Evolutionary conservation across 1,140 invertebrate genomes (phyloP).

Genomic region (Geopemphigus sp.): DNA sequence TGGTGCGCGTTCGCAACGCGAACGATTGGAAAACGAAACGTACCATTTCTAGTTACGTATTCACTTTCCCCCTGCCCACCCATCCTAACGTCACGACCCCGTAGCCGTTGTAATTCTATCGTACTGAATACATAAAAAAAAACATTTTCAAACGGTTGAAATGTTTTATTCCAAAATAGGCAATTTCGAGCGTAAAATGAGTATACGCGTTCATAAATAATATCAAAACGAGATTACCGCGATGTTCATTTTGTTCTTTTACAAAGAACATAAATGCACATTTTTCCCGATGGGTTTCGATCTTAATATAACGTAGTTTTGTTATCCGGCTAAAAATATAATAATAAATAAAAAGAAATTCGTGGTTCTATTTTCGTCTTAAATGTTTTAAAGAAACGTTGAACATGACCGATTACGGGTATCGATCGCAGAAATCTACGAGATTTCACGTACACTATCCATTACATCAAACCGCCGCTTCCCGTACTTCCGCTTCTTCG

Average conservation of each 20-base stretch:
- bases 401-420: not conserved
- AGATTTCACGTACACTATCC: not conserved
- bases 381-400: not conserved
- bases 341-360: not conserved
- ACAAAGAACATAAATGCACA: not conserved
- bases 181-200: conserved; percentile 3
- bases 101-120: not conserved
- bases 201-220: not conserved
- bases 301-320: not conserved
- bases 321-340: no score
- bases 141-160: not conserved
- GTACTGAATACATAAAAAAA: conserved; percentile 6
- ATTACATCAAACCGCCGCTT: no score
- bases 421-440: not conserved
- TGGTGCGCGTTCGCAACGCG: not conserved
- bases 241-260: not conserved
- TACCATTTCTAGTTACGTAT: not conserved
- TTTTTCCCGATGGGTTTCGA: not conserved
- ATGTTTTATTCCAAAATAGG: conserved; percentile 14
- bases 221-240: not conserved
- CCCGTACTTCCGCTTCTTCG: not conserved
- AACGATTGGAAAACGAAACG: not conserved
- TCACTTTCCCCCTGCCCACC: not conserved
- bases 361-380: no score
- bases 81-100: no score